phyloP scores from a whole-genome alignment of 2,113 vertebrate species.

The Rattus norvegicus region GRCr8 NC_086025.1:20105501-20106000 shows the following conservation, averaged over 20 bases:
- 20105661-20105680: background rate
- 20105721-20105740: background rate
- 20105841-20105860: background rate
- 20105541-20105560: background rate
- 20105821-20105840: background rate
- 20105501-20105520: background rate
- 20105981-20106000: background rate
- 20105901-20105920: background rate
- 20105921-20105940: background rate
- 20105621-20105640: background rate
- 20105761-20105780: background rate
- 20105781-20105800: background rate
- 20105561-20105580: rapidly evolving
- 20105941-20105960: background rate
- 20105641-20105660: background rate
- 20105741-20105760: background rate
- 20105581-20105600: background rate
- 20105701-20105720: background rate
- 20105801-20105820: background rate
- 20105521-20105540: constrained; percentile 28
- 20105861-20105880: background rate
- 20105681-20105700: background rate
- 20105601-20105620: background rate
- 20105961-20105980: background rate
- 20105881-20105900: background rate